Conservation (phyloP, 2,888 invertebrate species). For the Helleia helle region DNA sequence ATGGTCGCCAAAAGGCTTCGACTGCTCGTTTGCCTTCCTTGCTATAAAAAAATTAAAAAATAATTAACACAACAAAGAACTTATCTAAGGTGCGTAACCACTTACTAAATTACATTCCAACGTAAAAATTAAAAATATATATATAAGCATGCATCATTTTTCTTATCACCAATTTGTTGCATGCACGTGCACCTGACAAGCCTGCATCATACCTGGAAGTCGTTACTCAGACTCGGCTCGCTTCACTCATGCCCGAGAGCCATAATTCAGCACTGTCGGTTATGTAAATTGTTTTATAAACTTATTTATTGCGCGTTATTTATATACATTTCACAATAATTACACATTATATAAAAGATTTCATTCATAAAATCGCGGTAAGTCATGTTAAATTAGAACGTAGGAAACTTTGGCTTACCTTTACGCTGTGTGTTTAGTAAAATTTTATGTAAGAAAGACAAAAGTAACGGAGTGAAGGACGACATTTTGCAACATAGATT, state of each 20-base stretch:
- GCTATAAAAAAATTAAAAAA: too few species aligned
- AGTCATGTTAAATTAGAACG: too few species aligned
- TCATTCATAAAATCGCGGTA: background rate
- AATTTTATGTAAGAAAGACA: background rate
- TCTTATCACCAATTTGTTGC: too few species aligned
- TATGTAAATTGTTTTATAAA: background rate
- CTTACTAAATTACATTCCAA: too few species aligned
- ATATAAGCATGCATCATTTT: too few species aligned
- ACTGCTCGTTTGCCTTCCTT: too few species aligned
- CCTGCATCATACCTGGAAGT: background rate
- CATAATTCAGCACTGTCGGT: background rate
- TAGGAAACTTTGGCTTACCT: background rate
- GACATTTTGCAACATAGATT: background rate
- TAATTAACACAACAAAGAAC: too few species aligned
- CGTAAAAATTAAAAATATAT: too few species aligned
- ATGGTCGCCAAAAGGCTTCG: too few species aligned
- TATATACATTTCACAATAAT: background rate
- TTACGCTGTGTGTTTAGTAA: background rate
- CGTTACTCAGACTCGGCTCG: background rate
- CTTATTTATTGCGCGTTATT: background rate
- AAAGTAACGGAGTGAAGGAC: background rate
- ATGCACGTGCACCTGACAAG: too few species aligned
- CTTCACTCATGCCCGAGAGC: background rate
- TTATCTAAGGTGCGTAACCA: too few species aligned
- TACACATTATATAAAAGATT: background rate